Base-by-base conservation (phyloP, 2,888 invertebrate species). In the Fragum whitleyi region DNA sequence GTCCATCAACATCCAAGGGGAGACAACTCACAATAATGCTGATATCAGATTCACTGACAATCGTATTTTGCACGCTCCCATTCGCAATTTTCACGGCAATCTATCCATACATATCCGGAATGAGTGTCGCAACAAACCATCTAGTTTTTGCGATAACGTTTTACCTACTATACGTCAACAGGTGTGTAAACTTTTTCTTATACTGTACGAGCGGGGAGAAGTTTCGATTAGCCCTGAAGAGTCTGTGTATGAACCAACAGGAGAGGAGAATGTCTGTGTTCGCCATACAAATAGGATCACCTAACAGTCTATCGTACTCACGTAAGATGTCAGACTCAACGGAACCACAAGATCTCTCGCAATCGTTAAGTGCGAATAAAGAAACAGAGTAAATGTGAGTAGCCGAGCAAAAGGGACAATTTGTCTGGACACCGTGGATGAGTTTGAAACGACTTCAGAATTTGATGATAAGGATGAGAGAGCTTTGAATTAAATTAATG, bases 141-240 rank as follows among this genome's bases (percentile, higher is more conserved):
- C 79, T 90, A 14, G 70, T 87, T 2, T 88, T 86, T 55, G 79
- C 89, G 0, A 68, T 87, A 2, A 80, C 85, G 19, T 90, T 91
- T 67, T 90, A 90, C 59, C 78, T 91, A 1, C 83, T 91, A 14
- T 90, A 91, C 57, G 80, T 90, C 9, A 91, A 91, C 79, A 77
- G 89, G 42, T 90, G 90, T 59, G 86, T 86, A 0, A 90, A 89
- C 72, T 89, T 91, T 59, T 90, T 88, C 61, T 84, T 91, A 23
- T 91, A 91, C 69, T 90, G 91, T 67, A 57, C 89, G 14, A 91
- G 89, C 55, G 91, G 91, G 0, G 80, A 87, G 9, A 73, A 90
- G 11, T 91, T 91, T 74, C 74, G 90, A 3, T 42, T 71, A 14
- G 88, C 88, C 0, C 77, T 91, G 28, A 83, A 76, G 26, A 75